Conservation (phyloP, 2,113 vertebrate species). For the Apaloderma vittatum region DNA sequence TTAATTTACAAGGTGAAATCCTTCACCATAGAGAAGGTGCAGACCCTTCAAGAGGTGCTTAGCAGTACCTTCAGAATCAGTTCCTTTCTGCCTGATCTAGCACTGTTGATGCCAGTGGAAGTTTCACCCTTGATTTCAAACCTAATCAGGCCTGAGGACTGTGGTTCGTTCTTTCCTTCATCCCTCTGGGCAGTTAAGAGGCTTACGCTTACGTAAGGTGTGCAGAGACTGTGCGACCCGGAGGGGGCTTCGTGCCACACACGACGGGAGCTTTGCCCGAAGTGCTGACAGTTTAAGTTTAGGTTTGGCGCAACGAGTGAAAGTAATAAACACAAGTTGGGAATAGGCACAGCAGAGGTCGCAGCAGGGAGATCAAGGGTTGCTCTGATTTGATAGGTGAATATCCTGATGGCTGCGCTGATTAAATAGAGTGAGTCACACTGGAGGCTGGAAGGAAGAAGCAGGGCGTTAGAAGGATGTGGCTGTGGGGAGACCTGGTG, state of each 20-base stretch:
- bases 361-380: not conserved
- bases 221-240: not conserved
- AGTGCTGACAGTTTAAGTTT: not conserved
- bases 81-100: not conserved
- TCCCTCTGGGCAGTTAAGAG: not conserved
- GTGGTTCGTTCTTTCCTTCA: not conserved
- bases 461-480: not conserved
- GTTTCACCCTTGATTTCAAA: not conserved
- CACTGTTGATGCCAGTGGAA: not conserved
- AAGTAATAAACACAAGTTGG: not conserved
- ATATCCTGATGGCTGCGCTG: not conserved
- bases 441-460: conserved; percentile 16
- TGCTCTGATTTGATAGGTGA: not conserved
- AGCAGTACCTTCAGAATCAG: not conserved
- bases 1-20: not conserved
- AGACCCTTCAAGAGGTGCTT: not conserved
- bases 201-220: not conserved
- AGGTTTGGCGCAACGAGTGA: not conserved
- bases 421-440: conserved; percentile 1
- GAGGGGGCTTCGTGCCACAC: rapidly evolving
- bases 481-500: not conserved
- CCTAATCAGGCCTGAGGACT: not conserved
- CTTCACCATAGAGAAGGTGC: not conserved
- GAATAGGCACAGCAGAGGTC: not conserved
- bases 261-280: not conserved